Conservation (phyloP, 2,888 invertebrate genomes). For the Steinernema hermaphroditum region DNA sequence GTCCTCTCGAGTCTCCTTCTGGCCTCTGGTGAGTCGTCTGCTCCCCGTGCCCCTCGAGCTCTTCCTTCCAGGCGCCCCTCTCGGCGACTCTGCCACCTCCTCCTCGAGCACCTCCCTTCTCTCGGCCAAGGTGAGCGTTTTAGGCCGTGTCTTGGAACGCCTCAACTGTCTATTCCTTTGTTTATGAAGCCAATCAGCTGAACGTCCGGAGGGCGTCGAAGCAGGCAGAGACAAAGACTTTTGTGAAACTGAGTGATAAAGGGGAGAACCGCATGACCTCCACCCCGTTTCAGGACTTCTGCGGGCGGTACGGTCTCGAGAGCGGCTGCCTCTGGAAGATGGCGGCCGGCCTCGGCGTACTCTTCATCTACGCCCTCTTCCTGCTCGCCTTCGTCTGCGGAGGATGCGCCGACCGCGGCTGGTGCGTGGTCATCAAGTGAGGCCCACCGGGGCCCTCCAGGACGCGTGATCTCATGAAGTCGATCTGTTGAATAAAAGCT, state of each 20-base stretch:
- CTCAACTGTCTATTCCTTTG: too few species aligned
- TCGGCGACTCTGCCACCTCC: too few species aligned
- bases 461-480: conserved; percentile 14
- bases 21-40: background rate
- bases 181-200: too few species aligned
- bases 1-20: conserved; percentile 1
- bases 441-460: background rate
- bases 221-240: too few species aligned
- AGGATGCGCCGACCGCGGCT: conserved; percentile 14
- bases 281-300: conserved; percentile 19
- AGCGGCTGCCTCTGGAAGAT: conserved; percentile 18
- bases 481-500: background rate
- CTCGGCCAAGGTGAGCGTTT: too few species aligned
- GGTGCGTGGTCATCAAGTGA: conserved; percentile 24
- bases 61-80: too few species aligned
- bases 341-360: conserved; percentile 15
- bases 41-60: background rate
- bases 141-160: too few species aligned
- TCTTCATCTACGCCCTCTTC: conserved; percentile 1
- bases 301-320: background rate
- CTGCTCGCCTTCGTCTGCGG: background rate
- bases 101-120: too few species aligned
- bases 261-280: background rate
- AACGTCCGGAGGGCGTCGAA: too few species aligned
- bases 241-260: too few species aligned